phyloP scores from a whole-genome alignment of 2,797 vertebrate genomes.

The Coluber constrictor region DNA sequence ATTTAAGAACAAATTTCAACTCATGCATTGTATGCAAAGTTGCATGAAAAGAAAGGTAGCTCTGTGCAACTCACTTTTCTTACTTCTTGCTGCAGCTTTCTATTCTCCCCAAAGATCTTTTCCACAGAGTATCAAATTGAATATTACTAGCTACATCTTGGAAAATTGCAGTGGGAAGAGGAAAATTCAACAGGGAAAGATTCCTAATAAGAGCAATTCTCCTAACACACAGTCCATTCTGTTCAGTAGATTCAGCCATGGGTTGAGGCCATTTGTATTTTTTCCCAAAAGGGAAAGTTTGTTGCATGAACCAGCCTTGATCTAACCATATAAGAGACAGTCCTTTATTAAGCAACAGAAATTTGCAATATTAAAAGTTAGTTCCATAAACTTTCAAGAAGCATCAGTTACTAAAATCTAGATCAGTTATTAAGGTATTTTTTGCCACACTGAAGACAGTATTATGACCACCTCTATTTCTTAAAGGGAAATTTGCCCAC shows the following conservation, averaged over 20 bases:
- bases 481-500: constrained; percentile 16
- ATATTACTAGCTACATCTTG: neutral
- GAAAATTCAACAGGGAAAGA: neutral
- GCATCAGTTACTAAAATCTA: neutral
- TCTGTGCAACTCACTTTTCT: neutral
- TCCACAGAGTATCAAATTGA: neutral
- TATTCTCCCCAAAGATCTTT: neutral
- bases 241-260: neutral
- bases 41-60: neutral
- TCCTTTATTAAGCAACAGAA: constrained; percentile 45
- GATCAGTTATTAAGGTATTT: constrained; percentile 43
- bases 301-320: neutral
- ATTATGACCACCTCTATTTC: constrained; percentile 5
- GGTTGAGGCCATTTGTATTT: neutral
- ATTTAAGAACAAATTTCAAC: constrained; percentile 55
- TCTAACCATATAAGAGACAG: neutral
- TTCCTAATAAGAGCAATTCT: neutral
- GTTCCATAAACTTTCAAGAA: neutral
- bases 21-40: constrained; percentile 21
- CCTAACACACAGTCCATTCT: neutral
- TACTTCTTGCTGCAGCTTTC: neutral
- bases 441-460: constrained; percentile 13
- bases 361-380: constrained; percentile 42
- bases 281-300: neutral
- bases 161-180: neutral